Conservation (phyloP, 92 coral and sea anemone genomes). For the Meandrina meandrites region DNA sequence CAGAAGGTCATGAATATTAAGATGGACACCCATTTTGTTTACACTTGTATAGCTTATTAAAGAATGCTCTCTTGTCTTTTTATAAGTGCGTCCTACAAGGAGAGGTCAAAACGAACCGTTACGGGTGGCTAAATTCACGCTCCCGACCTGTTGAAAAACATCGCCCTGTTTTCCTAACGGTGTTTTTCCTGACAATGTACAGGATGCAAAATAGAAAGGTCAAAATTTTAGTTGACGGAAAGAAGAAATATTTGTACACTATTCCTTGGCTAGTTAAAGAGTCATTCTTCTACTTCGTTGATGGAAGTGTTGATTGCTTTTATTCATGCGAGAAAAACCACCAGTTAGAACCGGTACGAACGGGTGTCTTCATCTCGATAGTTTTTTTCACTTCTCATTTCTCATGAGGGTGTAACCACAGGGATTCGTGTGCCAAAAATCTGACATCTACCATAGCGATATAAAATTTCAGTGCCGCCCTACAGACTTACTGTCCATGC, state of each 20-base stretch:
- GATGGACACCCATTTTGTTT: background rate
- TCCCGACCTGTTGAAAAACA: background rate
- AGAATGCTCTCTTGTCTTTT: slow-evolving; percentile 8
- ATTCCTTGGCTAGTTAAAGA: background rate
- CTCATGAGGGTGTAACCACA: background rate
- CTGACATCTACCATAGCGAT: slow-evolving; percentile 9
- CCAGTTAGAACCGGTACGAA: slow-evolving; percentile 22
- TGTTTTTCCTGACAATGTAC: too few relatives aligned
- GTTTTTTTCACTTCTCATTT: background rate
- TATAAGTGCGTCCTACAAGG: slow-evolving; percentile 30
- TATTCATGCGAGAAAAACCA: slow-evolving; percentile 37
- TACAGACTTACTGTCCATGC: background rate
- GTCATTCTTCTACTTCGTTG: background rate
- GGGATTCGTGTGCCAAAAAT: slow-evolving; percentile 19
- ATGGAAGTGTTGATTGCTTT: background rate
- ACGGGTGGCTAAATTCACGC: background rate
- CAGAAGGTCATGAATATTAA: background rate
- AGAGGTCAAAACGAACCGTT: background rate
- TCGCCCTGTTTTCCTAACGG: background rate
- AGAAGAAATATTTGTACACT: background rate
- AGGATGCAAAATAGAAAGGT: background rate
- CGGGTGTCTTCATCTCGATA: slow-evolving; percentile 7
- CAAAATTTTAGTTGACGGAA: background rate
- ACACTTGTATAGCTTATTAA: background rate
- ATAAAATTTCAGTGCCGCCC: slow-evolving; percentile 20